Conservation (phyloP, 1,140 invertebrate species). For the Diabrotica virgifera region DNA sequence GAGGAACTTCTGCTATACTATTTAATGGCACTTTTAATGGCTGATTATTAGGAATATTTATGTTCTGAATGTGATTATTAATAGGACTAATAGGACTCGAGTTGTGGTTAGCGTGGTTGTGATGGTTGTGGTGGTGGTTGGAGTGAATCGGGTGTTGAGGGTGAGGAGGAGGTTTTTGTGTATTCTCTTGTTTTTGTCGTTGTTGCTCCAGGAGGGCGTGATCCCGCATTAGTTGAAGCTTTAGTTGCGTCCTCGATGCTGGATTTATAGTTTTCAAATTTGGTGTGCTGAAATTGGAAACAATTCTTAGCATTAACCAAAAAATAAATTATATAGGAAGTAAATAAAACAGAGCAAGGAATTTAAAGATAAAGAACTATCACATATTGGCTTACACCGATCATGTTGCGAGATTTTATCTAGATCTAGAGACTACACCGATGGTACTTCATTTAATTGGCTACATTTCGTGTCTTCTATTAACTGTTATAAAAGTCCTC, state of each 20-base stretch:
- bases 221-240: slow-evolving; percentile 81
- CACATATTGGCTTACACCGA: no score
- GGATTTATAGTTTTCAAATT: slow-evolving; percentile 77
- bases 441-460: no score
- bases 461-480: no score
- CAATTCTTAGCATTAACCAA: background rate
- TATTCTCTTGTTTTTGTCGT: slow-evolving; percentile 50
- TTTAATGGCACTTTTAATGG: slow-evolving; percentile 56
- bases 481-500: no score
- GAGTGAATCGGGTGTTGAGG: slow-evolving; percentile 13
- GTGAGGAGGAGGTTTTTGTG: slow-evolving; percentile 33
- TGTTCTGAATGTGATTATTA: slow-evolving; percentile 28
- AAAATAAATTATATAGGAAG: no score
- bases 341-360: no score
- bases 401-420: no score
- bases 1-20: slow-evolving; percentile 67
- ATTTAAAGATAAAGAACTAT: no score
- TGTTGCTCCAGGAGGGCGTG: slow-evolving; percentile 73
- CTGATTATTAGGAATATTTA: slow-evolving; percentile 6
- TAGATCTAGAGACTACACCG: no score
- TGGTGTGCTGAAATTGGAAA: slow-evolving; percentile 65
- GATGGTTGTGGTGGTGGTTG: slow-evolving; percentile 31
- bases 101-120: background rate
- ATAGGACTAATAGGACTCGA: slow-evolving; percentile 42
- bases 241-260: slow-evolving; percentile 79